phyloP scores from a whole-genome alignment of 1,140 invertebrate species.

The Papilio helenus region DNA sequence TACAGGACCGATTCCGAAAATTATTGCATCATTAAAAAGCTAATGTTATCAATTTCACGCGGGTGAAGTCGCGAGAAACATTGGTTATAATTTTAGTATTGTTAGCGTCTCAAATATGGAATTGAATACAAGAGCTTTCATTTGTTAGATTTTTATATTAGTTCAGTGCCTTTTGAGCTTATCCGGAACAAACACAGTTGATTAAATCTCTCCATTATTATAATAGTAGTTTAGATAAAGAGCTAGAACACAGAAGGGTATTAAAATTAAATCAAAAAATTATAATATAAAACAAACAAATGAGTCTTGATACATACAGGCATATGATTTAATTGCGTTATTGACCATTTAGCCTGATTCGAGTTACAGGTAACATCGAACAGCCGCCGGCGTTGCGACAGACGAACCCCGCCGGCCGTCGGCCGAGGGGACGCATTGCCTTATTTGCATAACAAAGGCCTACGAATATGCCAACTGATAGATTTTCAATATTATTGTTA shows the following conservation, averaged over 20 bases:
- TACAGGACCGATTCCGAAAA: no score
- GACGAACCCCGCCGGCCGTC: constrained; percentile 48
- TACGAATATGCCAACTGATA: constrained; percentile 46
- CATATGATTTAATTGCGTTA: constrained; percentile 51
- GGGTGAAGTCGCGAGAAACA: no score
- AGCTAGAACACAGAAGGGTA: neutral
- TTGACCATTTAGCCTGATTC: constrained; percentile 63
- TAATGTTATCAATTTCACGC: no score
- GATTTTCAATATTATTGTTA: constrained; percentile 35
- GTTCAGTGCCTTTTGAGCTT: no score
- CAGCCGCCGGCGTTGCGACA: constrained; percentile 62
- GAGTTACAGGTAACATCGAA: constrained; percentile 61
- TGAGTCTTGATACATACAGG: constrained; percentile 47
- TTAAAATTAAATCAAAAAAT: neutral
- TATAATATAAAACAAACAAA: constrained; percentile 20
- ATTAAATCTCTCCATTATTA: no score
- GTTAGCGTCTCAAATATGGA: no score
- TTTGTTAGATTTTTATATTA: no score
- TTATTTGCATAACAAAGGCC: constrained; percentile 65
- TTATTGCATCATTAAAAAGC: no score
- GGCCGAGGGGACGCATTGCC: constrained; percentile 53
- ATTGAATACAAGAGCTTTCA: no score
- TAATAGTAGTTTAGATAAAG: neutral
- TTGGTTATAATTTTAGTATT: no score
- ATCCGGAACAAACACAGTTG: no score